Evolutionary conservation across 2,888 invertebrate species (phyloP).

Genomic region (Agonopterix subpropinquella): DNA sequence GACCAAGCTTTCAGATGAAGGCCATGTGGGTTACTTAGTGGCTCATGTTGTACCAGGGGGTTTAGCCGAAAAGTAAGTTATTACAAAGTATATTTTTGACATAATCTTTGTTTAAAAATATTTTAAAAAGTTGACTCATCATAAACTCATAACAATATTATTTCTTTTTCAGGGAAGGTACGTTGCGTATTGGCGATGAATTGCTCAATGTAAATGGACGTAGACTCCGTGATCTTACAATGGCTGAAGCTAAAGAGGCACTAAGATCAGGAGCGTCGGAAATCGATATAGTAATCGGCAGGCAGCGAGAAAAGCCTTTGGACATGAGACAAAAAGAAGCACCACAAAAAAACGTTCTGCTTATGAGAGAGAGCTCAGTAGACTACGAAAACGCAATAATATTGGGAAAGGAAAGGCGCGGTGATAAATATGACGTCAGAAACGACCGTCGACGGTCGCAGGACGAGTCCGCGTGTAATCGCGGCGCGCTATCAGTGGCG

Average conservation of each 20-base stretch:
- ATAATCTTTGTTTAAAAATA: neutral
- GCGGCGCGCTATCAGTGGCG: conserved; percentile 61
- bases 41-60: conserved; percentile 83
- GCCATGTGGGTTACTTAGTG: conserved; percentile 80
- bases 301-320: conserved; percentile 52
- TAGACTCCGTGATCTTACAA: conserved; percentile 78
- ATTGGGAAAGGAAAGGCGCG: conserved; percentile 66
- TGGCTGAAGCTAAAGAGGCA: conserved; percentile 80
- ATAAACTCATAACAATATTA: neutral
- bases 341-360: conserved; percentile 33
- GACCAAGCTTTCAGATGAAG: conserved; percentile 76
- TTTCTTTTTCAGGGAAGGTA: conserved; percentile 73
- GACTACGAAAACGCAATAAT: conserved; percentile 81
- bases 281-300: conserved; percentile 80
- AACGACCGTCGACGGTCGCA: conserved; percentile 80
- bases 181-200: conserved; percentile 81
- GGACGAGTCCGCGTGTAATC: conserved; percentile 72
- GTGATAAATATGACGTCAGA: conserved; percentile 75
- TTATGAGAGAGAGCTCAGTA: conserved; percentile 81
- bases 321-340: conserved; percentile 31
- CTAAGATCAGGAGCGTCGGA: conserved; percentile 77
- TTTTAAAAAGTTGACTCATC: too few species aligned
- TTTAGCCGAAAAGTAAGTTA: conserved; percentile 78
- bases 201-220: conserved; percentile 83
- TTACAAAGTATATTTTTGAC: neutral